A percentile compares a stretch with the other conserved stretches of the same genome.
These are phyloP conservation scores for Caenorhabditis uteleia DNA, from an alignment of 2,888 invertebrate genomes.

Conservation along the genomic window DNA sequence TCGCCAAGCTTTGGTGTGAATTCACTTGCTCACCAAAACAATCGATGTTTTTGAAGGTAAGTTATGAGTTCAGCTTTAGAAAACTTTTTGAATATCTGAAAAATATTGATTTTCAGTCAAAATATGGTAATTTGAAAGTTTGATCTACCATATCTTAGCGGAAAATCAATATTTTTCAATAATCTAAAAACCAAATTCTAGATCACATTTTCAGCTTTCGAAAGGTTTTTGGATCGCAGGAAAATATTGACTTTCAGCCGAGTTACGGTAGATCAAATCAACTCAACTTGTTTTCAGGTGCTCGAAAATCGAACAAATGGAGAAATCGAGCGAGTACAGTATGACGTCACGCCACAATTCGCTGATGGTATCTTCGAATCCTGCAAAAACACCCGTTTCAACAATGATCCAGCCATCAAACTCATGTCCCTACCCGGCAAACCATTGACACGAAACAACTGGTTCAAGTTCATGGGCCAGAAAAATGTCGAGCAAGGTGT, in stretches of 20 bases:
- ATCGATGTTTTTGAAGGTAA: constrained; percentile 79
- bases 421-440: not conserved
- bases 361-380: constrained; percentile 81
- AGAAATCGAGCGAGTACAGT: constrained; percentile 73
- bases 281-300: too few species aligned
- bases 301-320: too few species aligned
- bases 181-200: too few species aligned
- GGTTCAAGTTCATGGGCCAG: constrained; percentile 15
- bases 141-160: too few species aligned
- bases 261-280: too few species aligned
- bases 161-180: too few species aligned
- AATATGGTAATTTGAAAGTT: not conserved
- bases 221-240: not conserved
- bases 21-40: constrained; percentile 84
- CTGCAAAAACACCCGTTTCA: constrained; percentile 74
- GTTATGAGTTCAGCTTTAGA: constrained; percentile 52
- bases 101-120: too few species aligned
- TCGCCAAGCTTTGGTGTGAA: constrained; percentile 82
- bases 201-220: too few species aligned
- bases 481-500: constrained; percentile 10
- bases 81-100: not conserved
- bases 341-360: constrained; percentile 79
- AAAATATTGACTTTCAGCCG: constrained; percentile 12
- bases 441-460: too few species aligned
- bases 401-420: not conserved